Evolutionary conservation across 2,888 invertebrate genomes (phyloP).

Genomic region (Lucinisca nassula): DNA sequence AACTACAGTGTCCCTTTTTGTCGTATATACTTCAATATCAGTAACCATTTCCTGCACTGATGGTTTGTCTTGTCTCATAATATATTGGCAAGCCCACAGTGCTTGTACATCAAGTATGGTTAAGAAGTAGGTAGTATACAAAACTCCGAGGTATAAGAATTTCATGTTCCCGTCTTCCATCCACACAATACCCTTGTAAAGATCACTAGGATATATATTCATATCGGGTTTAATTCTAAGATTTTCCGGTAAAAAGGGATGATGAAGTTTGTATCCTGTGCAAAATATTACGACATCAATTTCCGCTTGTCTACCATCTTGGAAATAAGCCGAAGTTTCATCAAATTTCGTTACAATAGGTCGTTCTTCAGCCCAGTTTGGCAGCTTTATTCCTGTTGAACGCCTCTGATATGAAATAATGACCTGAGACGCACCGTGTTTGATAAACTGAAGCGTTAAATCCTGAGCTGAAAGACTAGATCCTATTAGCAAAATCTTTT

Average conservation of each 20-base stretch:
- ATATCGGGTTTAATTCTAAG: slow-evolving; percentile 10
- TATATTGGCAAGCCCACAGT: slow-evolving; percentile 5
- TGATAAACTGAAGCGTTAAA: slow-evolving; percentile 49
- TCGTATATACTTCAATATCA: neutral
- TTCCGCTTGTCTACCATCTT: slow-evolving; percentile 3
- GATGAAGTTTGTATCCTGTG: slow-evolving; percentile 39
- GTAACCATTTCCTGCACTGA: neutral
- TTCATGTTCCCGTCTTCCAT: slow-evolving; percentile 10
- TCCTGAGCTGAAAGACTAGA: slow-evolving; percentile 55
- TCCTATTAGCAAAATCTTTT: slow-evolving; percentile 48
- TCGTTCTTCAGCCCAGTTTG: slow-evolving; percentile 28
- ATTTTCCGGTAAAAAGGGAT: slow-evolving; percentile 10
- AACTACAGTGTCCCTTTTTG: neutral
- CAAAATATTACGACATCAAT: slow-evolving; percentile 49
- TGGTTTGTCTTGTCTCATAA: neutral
- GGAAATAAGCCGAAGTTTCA: neutral
- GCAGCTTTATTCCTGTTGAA: slow-evolving; percentile 27
- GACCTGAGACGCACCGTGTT: slow-evolving; percentile 48
- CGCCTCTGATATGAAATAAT: neutral
- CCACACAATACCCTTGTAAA: slow-evolving; percentile 26
- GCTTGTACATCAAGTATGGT: slow-evolving; percentile 14
- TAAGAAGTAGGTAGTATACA: neutral
- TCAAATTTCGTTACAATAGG: slow-evolving; percentile 21
- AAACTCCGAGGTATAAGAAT: slow-evolving; percentile 17
- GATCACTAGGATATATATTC: neutral